phyloP scores from a whole-genome alignment of 1,140 invertebrate genomes.

The Cyclina sinensis region DNA sequence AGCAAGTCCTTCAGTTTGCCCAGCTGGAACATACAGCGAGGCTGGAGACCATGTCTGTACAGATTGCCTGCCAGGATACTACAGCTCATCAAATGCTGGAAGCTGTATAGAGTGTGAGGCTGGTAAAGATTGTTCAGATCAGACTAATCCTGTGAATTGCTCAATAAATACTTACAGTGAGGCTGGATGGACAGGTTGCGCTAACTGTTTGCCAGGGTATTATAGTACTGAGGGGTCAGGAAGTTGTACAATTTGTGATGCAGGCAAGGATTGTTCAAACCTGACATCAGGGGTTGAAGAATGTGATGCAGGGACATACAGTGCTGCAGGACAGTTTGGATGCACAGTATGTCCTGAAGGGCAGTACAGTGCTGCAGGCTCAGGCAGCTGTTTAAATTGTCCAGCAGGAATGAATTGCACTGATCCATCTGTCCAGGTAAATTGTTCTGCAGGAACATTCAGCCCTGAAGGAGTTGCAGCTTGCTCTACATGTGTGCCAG shows the following conservation, averaged over 20 bases:
- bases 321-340: conserved; percentile 64
- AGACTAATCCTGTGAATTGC: conserved; percentile 50
- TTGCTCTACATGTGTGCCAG: conserved; percentile 69
- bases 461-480: conserved; percentile 59
- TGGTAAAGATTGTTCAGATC: conserved; percentile 73
- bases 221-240: conserved; percentile 37
- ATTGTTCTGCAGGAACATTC: conserved; percentile 69
- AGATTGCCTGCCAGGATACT: conserved; percentile 63
- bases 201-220: neutral
- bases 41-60: conserved; percentile 65
- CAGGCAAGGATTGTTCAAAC: conserved; percentile 67
- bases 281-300: conserved; percentile 45
- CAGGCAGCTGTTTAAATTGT: conserved; percentile 13
- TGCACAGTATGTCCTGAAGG: conserved; percentile 76
- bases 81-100: conserved; percentile 48
- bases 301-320: conserved; percentile 74
- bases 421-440: conserved; percentile 39
- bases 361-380: conserved; percentile 48
- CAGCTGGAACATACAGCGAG: conserved; percentile 69
- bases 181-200: conserved; percentile 9
- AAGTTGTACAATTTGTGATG: conserved; percentile 74
- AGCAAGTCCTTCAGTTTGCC: conserved; percentile 39
- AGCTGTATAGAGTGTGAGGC: conserved; percentile 70
- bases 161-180: conserved; percentile 65
- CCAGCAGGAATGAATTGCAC: conserved; percentile 69